Evolutionary conservation across 2,888 invertebrate species (phyloP).

Genomic region (Flexamia atlantica): DNA sequence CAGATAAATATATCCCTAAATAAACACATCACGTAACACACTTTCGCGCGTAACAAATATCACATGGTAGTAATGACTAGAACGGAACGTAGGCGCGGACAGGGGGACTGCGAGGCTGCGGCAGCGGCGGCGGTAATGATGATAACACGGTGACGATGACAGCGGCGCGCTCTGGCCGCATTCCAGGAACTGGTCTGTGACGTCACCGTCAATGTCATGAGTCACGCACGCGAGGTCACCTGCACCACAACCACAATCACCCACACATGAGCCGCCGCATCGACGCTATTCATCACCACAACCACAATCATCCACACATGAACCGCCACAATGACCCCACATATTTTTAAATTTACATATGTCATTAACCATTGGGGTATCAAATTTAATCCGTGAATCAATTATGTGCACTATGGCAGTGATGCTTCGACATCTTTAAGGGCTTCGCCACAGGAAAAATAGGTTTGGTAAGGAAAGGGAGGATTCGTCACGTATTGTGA

Average conservation of each 20-base stretch:
- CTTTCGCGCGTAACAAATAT: background rate
- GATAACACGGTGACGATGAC: constrained; percentile 21
- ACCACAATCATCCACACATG: too few relatives aligned
- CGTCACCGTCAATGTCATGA: constrained; percentile 34
- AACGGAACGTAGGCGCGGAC: background rate
- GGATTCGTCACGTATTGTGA: too few relatives aligned
- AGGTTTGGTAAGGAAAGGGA: too few relatives aligned
- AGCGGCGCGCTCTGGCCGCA: constrained; percentile 27
- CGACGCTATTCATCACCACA: too few relatives aligned
- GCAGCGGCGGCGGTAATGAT: background rate
- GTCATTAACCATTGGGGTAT: too few relatives aligned
- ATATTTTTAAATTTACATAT: too few relatives aligned
- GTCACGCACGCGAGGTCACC: constrained; percentile 20
- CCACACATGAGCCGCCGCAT: background rate
- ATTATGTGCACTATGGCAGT: too few relatives aligned
- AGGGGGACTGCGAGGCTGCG: background rate
- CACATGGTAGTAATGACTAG: constrained; percentile 25
- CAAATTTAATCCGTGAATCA: too few relatives aligned
- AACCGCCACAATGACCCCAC: too few relatives aligned
- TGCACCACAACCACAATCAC: background rate
- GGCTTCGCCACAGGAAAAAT: too few relatives aligned
- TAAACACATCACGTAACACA: too few relatives aligned
- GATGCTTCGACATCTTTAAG: too few relatives aligned
- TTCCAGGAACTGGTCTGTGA: constrained; percentile 18
- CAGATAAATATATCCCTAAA: background rate